These are phyloP conservation scores for Eustalomyia histrio DNA, from an alignment of 2,888 invertebrate genomes.

Conservation along the genomic window DNA sequence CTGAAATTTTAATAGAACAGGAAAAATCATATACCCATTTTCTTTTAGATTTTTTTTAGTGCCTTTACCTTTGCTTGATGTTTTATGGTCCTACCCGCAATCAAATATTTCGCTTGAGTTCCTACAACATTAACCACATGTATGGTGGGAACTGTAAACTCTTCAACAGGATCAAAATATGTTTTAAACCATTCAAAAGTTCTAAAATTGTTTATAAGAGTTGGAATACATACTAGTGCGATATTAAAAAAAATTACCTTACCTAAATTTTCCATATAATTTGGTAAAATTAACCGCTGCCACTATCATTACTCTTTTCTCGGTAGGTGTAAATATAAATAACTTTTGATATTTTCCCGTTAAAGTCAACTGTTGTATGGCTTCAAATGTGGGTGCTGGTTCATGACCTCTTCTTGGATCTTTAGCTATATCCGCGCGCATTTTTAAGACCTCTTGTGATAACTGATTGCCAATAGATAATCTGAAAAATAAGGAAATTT, in stretches of 20 bases:
- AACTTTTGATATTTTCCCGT: conserved; percentile 69
- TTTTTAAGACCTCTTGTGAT: conserved; percentile 64
- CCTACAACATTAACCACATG: conserved; percentile 71
- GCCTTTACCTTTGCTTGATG: conserved; percentile 70
- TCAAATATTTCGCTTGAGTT: conserved; percentile 68
- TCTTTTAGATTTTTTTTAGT: neutral
- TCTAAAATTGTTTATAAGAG: conserved; percentile 61
- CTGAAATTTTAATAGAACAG: conserved; percentile 61
- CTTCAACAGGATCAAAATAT: conserved; percentile 74
- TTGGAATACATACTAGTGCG: too few species aligned
- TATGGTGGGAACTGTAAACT: conserved; percentile 71
- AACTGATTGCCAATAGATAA: conserved; percentile 75
- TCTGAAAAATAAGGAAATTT: conserved; percentile 52
- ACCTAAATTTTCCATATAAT: conserved; percentile 69
- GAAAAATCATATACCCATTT: neutral
- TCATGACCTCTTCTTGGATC: conserved; percentile 34
- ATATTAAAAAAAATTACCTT: conserved; percentile 34
- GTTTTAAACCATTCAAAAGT: conserved; percentile 75
- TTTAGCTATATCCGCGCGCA: conserved; percentile 56
- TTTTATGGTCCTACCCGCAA: conserved; percentile 69
- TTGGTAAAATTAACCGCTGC: conserved; percentile 70
- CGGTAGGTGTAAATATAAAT: conserved; percentile 68
- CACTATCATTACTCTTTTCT: conserved; percentile 71
- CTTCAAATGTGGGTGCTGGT: conserved; percentile 67
- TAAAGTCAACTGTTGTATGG: conserved; percentile 74